Percentiles rank a stretch among this genome's conserved stretches.
Evolutionary conservation across 1,140 invertebrate genomes (phyloP).

Genomic region (Rhagoletis pomonella): DNA sequence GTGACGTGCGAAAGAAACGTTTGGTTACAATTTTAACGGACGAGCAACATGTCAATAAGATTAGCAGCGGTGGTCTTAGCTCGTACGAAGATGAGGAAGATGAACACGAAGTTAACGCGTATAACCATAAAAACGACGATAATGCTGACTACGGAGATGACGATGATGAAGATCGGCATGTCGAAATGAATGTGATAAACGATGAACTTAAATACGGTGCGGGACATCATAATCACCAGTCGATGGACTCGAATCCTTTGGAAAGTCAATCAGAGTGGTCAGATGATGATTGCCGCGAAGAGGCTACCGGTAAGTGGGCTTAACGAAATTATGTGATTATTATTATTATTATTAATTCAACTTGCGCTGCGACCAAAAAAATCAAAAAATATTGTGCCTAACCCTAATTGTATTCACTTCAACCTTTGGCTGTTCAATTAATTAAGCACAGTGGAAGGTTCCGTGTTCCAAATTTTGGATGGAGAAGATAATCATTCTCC

Average conservation of each 20-base stretch:
- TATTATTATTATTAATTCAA: too few relatives aligned
- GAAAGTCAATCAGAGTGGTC: constrained; percentile 88
- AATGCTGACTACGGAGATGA: constrained; percentile 40
- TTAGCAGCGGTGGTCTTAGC: constrained; percentile 26
- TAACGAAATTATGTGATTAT: too few relatives aligned
- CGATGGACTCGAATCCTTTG: constrained; percentile 73
- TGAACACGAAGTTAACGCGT: constrained; percentile 54
- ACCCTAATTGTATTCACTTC: too few relatives aligned
- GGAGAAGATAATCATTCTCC: too few relatives aligned
- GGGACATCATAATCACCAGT: constrained; percentile 72
- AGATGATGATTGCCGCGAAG: constrained; percentile 77
- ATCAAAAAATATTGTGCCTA: too few relatives aligned
- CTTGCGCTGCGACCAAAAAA: too few relatives aligned
- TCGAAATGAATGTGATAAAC: constrained; percentile 73
- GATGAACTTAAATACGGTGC: constrained; percentile 74
- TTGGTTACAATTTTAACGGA: constrained; percentile 1
- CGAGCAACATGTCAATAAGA: constrained; percentile 41
- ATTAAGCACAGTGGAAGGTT: too few relatives aligned
- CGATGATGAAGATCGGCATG: constrained; percentile 47
- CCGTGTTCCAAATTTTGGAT: too few relatives aligned
- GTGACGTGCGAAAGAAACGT: constrained; percentile 70
- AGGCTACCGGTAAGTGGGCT: constrained; percentile 69
- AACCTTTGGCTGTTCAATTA: too few relatives aligned
- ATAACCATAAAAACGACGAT: constrained; percentile 49
- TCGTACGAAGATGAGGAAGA: constrained; percentile 56